These are phyloP conservation scores for Alloplasta piceator DNA, from an alignment of 2,888 invertebrate genomes.

Conservation along the genomic window DNA sequence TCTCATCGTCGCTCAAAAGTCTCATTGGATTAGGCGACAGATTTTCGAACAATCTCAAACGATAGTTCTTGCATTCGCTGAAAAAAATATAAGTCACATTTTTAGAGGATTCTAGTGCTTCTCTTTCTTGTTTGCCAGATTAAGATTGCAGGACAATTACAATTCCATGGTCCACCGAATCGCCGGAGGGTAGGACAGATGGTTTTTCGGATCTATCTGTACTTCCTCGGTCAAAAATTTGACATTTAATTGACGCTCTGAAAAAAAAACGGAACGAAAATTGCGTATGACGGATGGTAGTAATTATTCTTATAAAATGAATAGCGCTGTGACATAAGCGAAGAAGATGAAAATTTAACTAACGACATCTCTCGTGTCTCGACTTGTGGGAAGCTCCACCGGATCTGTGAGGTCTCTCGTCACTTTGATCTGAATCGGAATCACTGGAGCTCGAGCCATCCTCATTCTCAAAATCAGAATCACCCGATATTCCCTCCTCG, in stretches of 20 bases:
- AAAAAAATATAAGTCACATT: constrained; percentile 14
- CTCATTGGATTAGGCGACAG: constrained; percentile 80
- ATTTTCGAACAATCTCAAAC: constrained; percentile 81
- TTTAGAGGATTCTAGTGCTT: constrained; percentile 76
- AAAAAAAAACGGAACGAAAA: background rate
- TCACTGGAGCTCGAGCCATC: constrained; percentile 47
- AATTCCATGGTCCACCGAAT: constrained; percentile 79
- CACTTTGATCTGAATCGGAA: background rate
- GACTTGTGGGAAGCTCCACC: background rate
- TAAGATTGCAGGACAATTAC: constrained; percentile 69
- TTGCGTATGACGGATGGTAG: background rate
- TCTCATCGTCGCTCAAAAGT: constrained; percentile 81
- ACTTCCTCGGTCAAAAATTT: constrained; percentile 42
- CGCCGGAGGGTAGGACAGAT: constrained; percentile 67
- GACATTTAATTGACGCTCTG: constrained; percentile 34
- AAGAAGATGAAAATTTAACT: constrained; percentile 3
- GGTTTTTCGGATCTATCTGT: constrained; percentile 29
- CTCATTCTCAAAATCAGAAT: constrained; percentile 66
- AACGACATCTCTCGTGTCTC: constrained; percentile 27
- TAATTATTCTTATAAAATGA: background rate
- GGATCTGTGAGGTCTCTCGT: constrained; percentile 4
- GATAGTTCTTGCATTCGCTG: constrained; percentile 77
- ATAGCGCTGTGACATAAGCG: background rate
- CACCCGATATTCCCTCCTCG: constrained; percentile 46
- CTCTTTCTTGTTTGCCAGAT: background rate